These are phyloP conservation scores for Phyllotreta cruciferae DNA, from an alignment of 2,888 invertebrate species.

Conservation along the genomic window DNA sequence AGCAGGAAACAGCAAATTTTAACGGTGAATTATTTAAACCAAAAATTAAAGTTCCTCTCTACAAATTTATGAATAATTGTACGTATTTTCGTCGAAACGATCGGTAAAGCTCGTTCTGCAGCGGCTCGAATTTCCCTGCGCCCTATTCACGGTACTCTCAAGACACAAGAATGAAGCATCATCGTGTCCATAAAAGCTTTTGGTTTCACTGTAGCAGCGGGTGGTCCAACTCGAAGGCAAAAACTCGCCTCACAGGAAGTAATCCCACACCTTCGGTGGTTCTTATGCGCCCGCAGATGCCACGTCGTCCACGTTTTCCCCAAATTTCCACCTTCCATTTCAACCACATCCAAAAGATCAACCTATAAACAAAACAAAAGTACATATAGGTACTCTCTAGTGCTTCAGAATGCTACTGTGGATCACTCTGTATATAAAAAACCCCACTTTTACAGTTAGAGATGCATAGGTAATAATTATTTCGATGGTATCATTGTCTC, in stretches of 20 bases:
- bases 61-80: no score
- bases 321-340: neutral
- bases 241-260: constrained; percentile 36
- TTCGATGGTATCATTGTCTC: neutral
- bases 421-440: no score
- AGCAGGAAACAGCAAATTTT: no score
- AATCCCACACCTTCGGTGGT: constrained; percentile 31
- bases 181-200: constrained; percentile 19
- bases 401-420: neutral
- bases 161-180: constrained; percentile 16
- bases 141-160: constrained; percentile 5
- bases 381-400: neutral
- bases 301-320: neutral
- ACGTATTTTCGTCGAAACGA: no score
- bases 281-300: constrained; percentile 4
- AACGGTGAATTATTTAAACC: no score
- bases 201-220: constrained; percentile 30
- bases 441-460: neutral
- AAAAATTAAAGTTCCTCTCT: no score
- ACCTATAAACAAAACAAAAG: neutral
- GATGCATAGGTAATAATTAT: no score
- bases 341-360: neutral
- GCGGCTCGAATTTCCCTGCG: constrained; percentile 14
- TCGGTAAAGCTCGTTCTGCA: no score
- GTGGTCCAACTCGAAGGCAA: constrained; percentile 33